Conservation (phyloP, 2,888 invertebrate species). For the Ceramica pisi region DNA sequence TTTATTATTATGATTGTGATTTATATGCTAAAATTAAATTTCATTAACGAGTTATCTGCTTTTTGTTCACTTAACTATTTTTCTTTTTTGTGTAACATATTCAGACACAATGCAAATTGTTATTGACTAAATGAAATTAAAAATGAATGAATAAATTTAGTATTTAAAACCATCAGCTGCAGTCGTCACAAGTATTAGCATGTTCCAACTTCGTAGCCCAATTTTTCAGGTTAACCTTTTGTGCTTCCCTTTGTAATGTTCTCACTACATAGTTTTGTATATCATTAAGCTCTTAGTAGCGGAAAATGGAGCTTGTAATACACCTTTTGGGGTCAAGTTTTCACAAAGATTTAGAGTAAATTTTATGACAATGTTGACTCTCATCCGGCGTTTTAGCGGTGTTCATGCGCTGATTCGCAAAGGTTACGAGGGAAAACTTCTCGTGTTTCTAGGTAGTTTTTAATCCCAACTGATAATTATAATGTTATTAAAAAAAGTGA, state of each 20-base stretch:
- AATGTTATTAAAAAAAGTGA: no score
- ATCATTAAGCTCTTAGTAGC: conserved; percentile 54
- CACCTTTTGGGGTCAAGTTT: conserved; percentile 41
- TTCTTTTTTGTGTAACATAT: no score
- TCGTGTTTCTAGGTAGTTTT: not conserved
- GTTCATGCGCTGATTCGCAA: not conserved
- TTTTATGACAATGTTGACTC: conserved; percentile 20
- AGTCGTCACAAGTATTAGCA: not conserved
- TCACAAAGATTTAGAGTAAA: conserved; percentile 21
- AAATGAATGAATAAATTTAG: no score
- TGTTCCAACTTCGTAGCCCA: not conserved
- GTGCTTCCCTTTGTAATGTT: conserved; percentile 1
- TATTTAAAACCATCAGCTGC: not conserved
- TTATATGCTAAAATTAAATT: no score
- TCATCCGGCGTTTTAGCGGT: not conserved
- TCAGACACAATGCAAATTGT: no score
- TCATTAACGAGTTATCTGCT: no score
- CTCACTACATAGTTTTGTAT: conserved; percentile 46
- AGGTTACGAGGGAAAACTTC: not conserved
- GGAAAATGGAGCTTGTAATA: conserved; percentile 38
- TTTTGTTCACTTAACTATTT: no score
- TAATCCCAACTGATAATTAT: no score
- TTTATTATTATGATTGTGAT: no score
- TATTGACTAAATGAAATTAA: no score
- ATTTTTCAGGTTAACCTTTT: conserved; percentile 22